Evolutionary conservation across 2,113 vertebrate genomes (phyloP).

Genomic region (Silurus asotus): DNA sequence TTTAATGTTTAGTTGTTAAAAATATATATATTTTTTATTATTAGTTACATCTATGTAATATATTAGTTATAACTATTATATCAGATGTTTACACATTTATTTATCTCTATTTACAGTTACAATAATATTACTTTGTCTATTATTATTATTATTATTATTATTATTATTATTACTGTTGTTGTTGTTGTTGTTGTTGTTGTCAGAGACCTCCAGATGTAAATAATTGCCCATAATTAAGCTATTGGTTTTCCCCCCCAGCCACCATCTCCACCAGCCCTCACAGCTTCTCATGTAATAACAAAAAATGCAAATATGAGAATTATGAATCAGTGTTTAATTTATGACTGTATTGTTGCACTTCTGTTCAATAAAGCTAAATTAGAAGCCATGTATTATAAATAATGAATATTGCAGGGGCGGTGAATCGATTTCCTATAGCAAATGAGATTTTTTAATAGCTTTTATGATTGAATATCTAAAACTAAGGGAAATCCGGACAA

Average conservation of each 20-base stretch:
- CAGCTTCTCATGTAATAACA: background rate
- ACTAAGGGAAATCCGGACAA: background rate
- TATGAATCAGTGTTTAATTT: conserved; percentile 11
- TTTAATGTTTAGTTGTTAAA: no score
- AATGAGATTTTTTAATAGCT: conserved; percentile 49
- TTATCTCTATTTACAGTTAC: no score
- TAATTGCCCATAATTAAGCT: background rate
- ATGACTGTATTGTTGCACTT: conserved; percentile 20
- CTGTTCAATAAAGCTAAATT: conserved; percentile 39
- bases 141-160: background rate
- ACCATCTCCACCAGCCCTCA: background rate
- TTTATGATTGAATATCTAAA: conserved; percentile 45
- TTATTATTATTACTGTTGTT: background rate
- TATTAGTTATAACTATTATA: no score
- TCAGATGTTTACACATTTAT: no score
- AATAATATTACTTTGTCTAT: background rate
- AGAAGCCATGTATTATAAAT: conserved; percentile 24
- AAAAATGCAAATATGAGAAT: conserved; percentile 7
- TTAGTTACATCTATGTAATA: no score
- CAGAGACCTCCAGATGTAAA: background rate
- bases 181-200: background rate
- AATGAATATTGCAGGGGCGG: conserved; percentile 29
- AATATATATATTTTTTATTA: no score
- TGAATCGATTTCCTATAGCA: conserved; percentile 38
- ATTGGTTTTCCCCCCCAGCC: background rate